Percentiles rank a stretch among this genome's conserved stretches.
These are phyloP conservation scores for Prietella phreatophila DNA, from an alignment of 2,113 vertebrate genomes.

Conservation along the genomic window DNA sequence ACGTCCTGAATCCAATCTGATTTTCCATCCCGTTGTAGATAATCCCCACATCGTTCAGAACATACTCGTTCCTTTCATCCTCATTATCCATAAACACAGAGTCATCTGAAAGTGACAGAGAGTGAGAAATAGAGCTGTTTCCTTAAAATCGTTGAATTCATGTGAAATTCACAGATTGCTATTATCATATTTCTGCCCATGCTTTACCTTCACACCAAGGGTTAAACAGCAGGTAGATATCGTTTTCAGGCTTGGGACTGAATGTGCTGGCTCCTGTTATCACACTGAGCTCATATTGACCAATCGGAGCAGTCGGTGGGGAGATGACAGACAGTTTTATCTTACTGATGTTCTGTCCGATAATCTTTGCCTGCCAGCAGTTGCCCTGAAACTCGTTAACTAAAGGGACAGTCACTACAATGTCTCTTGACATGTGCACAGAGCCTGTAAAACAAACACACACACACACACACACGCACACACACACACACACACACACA, in stretches of 20 bases:
- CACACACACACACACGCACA: not conserved
- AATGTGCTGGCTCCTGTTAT: conserved; percentile 64
- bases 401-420: conserved; percentile 78
- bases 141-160: not conserved
- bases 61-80: conserved; percentile 80
- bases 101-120: conserved; percentile 16
- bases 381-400: conserved; percentile 70
- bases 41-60: conserved; percentile 83
- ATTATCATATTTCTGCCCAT: not conserved
- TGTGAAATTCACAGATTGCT: not conserved
- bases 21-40: conserved; percentile 88
- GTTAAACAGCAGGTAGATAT: conserved; percentile 85
- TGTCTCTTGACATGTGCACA: conserved; percentile 78
- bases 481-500: conserved; percentile 5
- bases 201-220: conserved; percentile 68
- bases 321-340: conserved; percentile 73
- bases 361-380: conserved; percentile 80
- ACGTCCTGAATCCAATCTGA: conserved; percentile 84
- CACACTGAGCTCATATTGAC: conserved; percentile 78
- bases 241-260: conserved; percentile 65
- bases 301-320: conserved; percentile 73
- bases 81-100: conserved; percentile 75
- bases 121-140: not conserved
- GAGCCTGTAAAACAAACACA: conserved; percentile 66
- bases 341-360: conserved; percentile 61